Evolutionary conservation across 2,797 vertebrate genomes (phyloP).

Genomic region (Pipistrellus nathusii): DNA sequence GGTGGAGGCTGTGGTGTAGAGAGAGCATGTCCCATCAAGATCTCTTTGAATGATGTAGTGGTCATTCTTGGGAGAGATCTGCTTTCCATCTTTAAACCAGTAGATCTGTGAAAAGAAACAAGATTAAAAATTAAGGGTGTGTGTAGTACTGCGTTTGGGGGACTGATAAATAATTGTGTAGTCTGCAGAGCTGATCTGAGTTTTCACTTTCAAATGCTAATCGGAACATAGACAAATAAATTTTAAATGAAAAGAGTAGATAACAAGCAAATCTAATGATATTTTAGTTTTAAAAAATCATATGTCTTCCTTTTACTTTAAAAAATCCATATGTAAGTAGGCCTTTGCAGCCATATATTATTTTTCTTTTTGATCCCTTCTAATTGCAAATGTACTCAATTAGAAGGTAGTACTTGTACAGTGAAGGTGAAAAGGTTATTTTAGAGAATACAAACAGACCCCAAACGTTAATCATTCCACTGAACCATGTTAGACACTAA

Average conservation of each 20-base stretch:
- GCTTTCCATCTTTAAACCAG: slow-evolving; percentile 99
- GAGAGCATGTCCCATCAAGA: slow-evolving; percentile 94
- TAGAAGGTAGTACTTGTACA: background rate
- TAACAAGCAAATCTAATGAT: background rate
- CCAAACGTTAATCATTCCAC: background rate
- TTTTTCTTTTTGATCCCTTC: slow-evolving; percentile 5
- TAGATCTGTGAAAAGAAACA: slow-evolving; percentile 91
- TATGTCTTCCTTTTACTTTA: background rate
- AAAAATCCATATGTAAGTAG: background rate
- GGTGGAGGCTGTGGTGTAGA: slow-evolving; percentile 93
- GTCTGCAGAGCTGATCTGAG: background rate
- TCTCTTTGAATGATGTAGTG: slow-evolving; percentile 96
- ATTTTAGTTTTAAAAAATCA: background rate
- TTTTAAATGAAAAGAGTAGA: background rate
- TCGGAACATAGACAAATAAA: background rate
- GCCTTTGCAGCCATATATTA: background rate
- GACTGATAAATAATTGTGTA: background rate
- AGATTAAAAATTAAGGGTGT: background rate
- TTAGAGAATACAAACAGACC: background rate
- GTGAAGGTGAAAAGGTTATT: background rate
- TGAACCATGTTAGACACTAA: background rate
- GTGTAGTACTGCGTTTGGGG: background rate
- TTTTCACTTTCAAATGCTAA: background rate
- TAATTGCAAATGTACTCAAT: background rate
- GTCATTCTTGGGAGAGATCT: slow-evolving; percentile 97